Evolutionary conservation across 2,797 vertebrate genomes (phyloP).

Genomic region (Caiman crocodilus): DNA sequence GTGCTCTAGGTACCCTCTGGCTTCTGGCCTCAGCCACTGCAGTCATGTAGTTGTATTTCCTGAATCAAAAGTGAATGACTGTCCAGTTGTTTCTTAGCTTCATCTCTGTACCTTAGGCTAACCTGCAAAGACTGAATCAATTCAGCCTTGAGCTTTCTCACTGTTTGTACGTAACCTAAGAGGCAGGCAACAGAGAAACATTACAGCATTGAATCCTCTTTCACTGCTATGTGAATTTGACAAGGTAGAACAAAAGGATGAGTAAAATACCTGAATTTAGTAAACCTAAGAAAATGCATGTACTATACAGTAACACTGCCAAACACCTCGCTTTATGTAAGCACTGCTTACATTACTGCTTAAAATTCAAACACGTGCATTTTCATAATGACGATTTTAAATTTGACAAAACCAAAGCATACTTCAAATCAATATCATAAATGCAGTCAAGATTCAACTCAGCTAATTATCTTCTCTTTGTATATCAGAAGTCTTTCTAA

Average conservation of each 20-base stretch:
- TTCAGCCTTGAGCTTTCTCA: neutral
- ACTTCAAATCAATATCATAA: neutral
- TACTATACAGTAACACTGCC: neutral
- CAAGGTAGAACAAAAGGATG: neutral
- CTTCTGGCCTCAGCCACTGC: too few relatives aligned
- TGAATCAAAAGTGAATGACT: too few relatives aligned
- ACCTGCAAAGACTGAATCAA: too few relatives aligned
- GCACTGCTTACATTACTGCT: neutral
- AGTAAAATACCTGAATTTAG: neutral
- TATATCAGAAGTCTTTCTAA: neutral
- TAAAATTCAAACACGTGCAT: neutral
- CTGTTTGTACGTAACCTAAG: too few relatives aligned
- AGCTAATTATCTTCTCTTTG: neutral
- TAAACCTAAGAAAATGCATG: neutral
- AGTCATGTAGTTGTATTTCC: too few relatives aligned
- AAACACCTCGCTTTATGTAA: neutral
- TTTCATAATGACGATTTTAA: neutral
- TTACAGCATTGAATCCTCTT: neutral
- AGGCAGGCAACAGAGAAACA: conserved; percentile 13
- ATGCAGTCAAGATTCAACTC: neutral
- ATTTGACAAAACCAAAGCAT: neutral
- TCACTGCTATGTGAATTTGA: neutral
- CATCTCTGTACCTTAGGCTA: too few relatives aligned
- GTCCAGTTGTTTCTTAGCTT: too few relatives aligned
- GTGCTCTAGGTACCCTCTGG: too few relatives aligned